A percentile compares a stretch with the other conserved stretches of the same genome.
These are phyloP conservation scores for Pseudotriccus pelzelni DNA, from an alignment of 2,797 vertebrate genomes.

Conservation along the genomic window DNA sequence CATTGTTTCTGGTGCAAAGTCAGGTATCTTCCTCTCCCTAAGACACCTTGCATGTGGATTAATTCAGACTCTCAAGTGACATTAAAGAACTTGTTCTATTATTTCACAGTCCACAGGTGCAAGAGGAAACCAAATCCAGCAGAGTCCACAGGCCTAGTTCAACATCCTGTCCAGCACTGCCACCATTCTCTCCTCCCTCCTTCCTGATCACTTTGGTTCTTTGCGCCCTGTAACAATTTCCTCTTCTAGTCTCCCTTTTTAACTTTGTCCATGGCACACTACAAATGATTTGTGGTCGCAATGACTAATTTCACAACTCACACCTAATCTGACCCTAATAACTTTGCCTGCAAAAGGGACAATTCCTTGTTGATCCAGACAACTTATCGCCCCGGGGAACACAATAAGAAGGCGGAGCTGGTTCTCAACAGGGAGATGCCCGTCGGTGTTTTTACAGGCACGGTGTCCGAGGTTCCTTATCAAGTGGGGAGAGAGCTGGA, in stretches of 20 bases:
- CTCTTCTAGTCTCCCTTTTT: not conserved
- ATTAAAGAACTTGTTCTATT: not conserved
- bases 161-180: not conserved
- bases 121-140: not conserved
- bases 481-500: not conserved
- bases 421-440: conserved; percentile 59
- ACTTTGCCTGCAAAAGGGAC: not conserved
- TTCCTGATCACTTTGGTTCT: not conserved
- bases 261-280: not conserved
- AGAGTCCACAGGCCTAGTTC: not conserved
- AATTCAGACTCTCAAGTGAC: not conserved
- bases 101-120: not conserved
- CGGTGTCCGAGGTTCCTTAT: conserved; percentile 49
- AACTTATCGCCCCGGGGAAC: not conserved
- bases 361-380: conserved; percentile 33
- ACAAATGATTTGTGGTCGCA: not conserved
- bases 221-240: not conserved
- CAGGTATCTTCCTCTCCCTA: not conserved
- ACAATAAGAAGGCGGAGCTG: conserved; percentile 52
- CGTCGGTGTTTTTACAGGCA: conserved; percentile 58
- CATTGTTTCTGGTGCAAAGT: not conserved
- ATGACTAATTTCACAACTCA: conserved; percentile 19
- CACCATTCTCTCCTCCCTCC: not conserved
- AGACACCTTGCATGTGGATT: not conserved
- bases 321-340: conserved; percentile 17